Evolutionary conservation across 2,113 vertebrate genomes (phyloP).

Genomic region (Naja naja): DNA sequence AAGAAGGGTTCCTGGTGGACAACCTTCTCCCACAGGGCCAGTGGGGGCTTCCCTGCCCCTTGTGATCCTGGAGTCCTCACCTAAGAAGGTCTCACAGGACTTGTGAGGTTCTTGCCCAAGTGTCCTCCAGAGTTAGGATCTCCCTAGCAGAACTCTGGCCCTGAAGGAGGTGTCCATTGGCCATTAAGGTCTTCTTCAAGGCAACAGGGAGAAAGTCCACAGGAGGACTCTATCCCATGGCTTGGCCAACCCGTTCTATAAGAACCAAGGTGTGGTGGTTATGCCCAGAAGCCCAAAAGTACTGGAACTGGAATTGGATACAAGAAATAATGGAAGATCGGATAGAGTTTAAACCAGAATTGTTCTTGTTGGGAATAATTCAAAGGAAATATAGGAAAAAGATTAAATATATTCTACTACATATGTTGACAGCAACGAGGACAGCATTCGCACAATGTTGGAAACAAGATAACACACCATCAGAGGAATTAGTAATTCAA

Average conservation of each 20-base stretch:
- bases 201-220: not conserved
- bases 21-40: not conserved
- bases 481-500: no score
- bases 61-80: not conserved
- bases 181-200: not conserved
- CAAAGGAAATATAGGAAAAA: no score
- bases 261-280: no score
- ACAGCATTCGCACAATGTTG: no score
- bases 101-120: rapidly evolving
- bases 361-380: no score
- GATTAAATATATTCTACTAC: no score
- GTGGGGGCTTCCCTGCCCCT: not conserved
- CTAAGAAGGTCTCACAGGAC: not conserved
- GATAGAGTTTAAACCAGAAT: no score
- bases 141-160: not conserved
- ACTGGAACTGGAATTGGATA: no score
- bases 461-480: no score
- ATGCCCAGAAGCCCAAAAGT: no score
- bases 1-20: not conserved
- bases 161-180: not conserved
- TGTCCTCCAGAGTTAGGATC: not conserved
- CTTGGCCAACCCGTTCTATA: not conserved
- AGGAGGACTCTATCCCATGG: rapidly evolving
- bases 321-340: no score
- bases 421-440: no score